Evolutionary conservation across 2,797 vertebrate genomes (phyloP), one percentile per base, ranked within the genome.

Genomic region (Crenuchus spilurus): DNA sequence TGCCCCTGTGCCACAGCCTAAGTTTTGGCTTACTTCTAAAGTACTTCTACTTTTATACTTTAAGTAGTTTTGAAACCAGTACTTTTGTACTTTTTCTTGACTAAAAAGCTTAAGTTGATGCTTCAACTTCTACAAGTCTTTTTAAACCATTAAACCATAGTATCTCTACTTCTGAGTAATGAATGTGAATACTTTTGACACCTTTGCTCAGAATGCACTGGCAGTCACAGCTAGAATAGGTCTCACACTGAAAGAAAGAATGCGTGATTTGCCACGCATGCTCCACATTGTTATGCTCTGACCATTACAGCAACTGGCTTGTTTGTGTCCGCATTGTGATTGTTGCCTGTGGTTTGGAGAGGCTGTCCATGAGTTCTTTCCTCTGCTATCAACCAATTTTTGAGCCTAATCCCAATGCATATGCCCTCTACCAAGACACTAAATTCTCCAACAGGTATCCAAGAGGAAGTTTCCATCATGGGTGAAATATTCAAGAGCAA

Each of bases 291-390:
- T 55, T 33, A 24, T 60, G 68, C 16, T 26, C 18, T 3, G 22
- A 26, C 7, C 48, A 42, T 77, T 46, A 58, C 52, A 76, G 54
- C 18, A 13, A 26, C 51, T 58, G 7, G 39, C 70, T 75, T 24
- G 63, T 67, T 80, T 62, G 67, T 81, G 68, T 66, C 42, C 57
- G 14, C 13, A 44, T 16, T 62, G 9, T 16, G 18, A 9, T 58
- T 1, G 6, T 42, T 54, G 26, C 10, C 39, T 11, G 5, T 0
- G 7, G 26, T 52, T 61, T 62, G 10, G 22, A 54, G 2, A 70
- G 13, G 4, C 4, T 28, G 24, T 26, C n/a, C 55, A 55, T 4
- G 62, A 31, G 4, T 8, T 22, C 28, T 70, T 28, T 14, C 46
- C 28, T 28, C 31, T 63, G 46, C 42, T 24, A 30, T 46, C 2